Percentiles rank a stretch among this genome's conserved stretches.
Conservation (phyloP, 2,888 invertebrate genomes). For the Alloplasta piceator region DNA sequence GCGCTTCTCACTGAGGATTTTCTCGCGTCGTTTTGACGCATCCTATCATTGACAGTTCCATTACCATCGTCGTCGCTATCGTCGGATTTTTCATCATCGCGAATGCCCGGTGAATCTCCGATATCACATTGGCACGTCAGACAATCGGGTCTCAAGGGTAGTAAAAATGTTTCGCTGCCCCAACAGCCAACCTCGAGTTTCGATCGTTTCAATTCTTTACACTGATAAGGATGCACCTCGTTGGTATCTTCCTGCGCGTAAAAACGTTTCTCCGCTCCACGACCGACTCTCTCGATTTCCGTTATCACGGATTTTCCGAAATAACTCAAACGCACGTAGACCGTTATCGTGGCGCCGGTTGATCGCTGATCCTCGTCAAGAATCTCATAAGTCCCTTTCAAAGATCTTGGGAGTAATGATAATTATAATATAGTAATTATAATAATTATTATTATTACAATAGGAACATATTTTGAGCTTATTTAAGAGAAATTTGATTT, state of each 20-base stretch:
- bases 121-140: slow-evolving; percentile 65
- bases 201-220: slow-evolving; percentile 68
- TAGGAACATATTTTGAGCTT: background rate
- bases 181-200: slow-evolving; percentile 68
- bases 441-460: background rate
- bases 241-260: slow-evolving; percentile 75
- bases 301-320: slow-evolving; percentile 76
- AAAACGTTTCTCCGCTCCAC: slow-evolving; percentile 64
- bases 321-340: slow-evolving; percentile 76
- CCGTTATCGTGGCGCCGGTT: slow-evolving; percentile 68
- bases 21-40: background rate
- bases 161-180: slow-evolving; percentile 65
- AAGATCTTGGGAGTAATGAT: slow-evolving; percentile 68
- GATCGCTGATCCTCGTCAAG: slow-evolving; percentile 65
- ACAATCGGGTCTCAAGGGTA: slow-evolving; percentile 46
- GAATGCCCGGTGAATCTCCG: slow-evolving; percentile 26
- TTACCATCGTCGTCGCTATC: slow-evolving; percentile 21
- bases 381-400: slow-evolving; percentile 71
- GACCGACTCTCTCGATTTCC: slow-evolving; percentile 69
- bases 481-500: no score
- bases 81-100: background rate
- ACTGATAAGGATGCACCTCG: slow-evolving; percentile 72
- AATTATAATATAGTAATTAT: background rate
- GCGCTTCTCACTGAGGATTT: background rate
- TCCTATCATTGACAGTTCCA: background rate